Evolutionary conservation across 2,797 vertebrate genomes (phyloP).

Genomic region (Poliocrania exsul): DNA sequence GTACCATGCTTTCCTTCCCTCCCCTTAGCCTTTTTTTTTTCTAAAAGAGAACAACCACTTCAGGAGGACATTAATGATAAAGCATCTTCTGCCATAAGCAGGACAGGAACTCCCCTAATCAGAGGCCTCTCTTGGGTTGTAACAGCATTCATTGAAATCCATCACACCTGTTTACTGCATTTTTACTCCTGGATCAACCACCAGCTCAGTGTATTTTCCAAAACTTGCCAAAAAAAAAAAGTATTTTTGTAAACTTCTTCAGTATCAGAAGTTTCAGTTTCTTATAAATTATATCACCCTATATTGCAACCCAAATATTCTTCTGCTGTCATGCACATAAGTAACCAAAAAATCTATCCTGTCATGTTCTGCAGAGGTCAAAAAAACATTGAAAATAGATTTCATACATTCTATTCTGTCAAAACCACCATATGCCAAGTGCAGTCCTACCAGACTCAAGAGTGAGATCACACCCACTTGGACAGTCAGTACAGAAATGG

Average conservation of each 20-base stretch:
- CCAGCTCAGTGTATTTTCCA: neutral
- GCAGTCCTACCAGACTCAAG: neutral
- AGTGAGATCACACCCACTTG: neutral
- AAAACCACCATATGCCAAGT: neutral
- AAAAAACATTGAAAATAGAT: neutral
- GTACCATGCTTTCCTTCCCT: neutral
- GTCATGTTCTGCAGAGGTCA: neutral
- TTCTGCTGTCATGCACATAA: neutral
- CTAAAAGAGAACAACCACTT: neutral
- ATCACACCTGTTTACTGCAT: neutral
- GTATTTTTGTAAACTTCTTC: neutral
- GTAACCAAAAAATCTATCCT: neutral
- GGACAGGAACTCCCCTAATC: neutral
- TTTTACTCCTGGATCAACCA: neutral
- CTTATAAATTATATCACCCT: neutral
- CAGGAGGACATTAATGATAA: neutral
- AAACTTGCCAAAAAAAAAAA: neutral
- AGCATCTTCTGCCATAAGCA: neutral
- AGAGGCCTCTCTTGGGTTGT: neutral
- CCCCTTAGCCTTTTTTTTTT: rapidly evolving
- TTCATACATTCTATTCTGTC: neutral
- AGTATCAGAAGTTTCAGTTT: neutral
- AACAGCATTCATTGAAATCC: neutral
- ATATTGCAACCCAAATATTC: neutral
- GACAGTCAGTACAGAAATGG: neutral